Percentiles rank a stretch among this genome's conserved stretches.
These are phyloP conservation scores for Choristoneura rosaceana DNA, from an alignment of 2,888 invertebrate species.

Conservation along the genomic window DNA sequence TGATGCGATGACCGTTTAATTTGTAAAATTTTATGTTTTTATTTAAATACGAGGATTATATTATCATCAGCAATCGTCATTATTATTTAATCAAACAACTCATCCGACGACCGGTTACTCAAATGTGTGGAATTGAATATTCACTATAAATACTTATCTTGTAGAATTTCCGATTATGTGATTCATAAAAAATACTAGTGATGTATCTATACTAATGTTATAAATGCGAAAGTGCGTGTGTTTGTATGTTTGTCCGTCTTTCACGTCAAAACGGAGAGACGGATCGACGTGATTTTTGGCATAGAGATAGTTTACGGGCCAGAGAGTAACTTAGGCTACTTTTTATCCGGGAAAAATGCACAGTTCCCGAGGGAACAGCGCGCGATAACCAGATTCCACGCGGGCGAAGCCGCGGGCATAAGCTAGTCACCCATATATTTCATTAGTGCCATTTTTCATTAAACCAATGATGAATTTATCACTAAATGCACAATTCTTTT, in stretches of 20 bases:
- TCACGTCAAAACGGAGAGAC: no score
- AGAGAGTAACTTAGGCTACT: no score
- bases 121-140: background rate
- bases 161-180: background rate
- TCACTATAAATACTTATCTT: background rate
- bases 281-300: no score
- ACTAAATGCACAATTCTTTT: background rate
- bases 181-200: background rate
- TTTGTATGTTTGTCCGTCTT: no score
- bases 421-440: background rate
- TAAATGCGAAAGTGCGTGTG: no score
- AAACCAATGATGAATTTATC: background rate
- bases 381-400: no score
- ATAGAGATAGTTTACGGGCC: no score
- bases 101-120: background rate
- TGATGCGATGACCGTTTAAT: background rate
- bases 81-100: background rate
- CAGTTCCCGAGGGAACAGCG: no score
- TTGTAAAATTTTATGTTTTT: background rate
- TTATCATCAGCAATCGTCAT: background rate
- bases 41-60: background rate
- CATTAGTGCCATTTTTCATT: background rate
- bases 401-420: no score
- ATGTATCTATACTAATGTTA: no score
- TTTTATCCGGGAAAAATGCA: no score